These are phyloP conservation scores for Drosophila atroscutellata DNA, from an alignment of 2,888 invertebrate species.

Conservation along the genomic window DNA sequence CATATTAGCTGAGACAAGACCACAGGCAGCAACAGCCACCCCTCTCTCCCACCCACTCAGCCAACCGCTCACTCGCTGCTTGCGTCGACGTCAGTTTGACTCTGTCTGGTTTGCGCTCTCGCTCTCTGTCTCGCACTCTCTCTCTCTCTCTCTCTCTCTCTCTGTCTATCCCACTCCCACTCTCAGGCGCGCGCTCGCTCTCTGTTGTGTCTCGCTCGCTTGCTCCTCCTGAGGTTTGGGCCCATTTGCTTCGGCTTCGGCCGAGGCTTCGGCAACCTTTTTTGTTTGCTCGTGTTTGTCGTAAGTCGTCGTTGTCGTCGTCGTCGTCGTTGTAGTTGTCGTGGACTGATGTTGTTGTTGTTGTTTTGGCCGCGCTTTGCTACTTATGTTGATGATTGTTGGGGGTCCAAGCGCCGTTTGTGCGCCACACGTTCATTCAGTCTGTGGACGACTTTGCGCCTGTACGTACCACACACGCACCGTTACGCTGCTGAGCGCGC, in stretches of 20 bases:
- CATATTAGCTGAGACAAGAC: slow-evolving; percentile 67
- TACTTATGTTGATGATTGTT: slow-evolving; percentile 79
- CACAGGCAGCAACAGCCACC: slow-evolving; percentile 53
- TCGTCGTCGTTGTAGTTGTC: slow-evolving; percentile 40
- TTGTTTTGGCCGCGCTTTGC: slow-evolving; percentile 60
- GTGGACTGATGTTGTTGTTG: slow-evolving; percentile 49
- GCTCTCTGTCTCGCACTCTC: slow-evolving; percentile 27
- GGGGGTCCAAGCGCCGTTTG: slow-evolving; percentile 81
- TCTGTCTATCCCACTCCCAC: slow-evolving; percentile 24
- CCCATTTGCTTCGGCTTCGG: slow-evolving; percentile 63
- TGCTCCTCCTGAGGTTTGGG: slow-evolving; percentile 67
- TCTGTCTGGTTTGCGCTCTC: slow-evolving; percentile 65
- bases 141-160: slow-evolving; percentile 19
- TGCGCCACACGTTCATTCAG: slow-evolving; percentile 83
- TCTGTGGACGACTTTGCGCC: slow-evolving; percentile 84
- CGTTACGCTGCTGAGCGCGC: slow-evolving; percentile 59
- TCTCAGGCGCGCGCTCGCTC: slow-evolving; percentile 35
- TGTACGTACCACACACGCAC: slow-evolving; percentile 81
- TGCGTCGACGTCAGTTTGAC: slow-evolving; percentile 62
- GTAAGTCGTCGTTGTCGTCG: slow-evolving; percentile 63
- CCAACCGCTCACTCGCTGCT: slow-evolving; percentile 62
- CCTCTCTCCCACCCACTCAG: slow-evolving; percentile 36
- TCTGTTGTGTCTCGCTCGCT: slow-evolving; percentile 51
- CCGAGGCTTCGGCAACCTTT: slow-evolving; percentile 62
- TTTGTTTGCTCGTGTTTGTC: slow-evolving; percentile 78